phyloP scores from a whole-genome alignment of 2,888 invertebrate genomes.

The Brassicogethes aeneus region DNA sequence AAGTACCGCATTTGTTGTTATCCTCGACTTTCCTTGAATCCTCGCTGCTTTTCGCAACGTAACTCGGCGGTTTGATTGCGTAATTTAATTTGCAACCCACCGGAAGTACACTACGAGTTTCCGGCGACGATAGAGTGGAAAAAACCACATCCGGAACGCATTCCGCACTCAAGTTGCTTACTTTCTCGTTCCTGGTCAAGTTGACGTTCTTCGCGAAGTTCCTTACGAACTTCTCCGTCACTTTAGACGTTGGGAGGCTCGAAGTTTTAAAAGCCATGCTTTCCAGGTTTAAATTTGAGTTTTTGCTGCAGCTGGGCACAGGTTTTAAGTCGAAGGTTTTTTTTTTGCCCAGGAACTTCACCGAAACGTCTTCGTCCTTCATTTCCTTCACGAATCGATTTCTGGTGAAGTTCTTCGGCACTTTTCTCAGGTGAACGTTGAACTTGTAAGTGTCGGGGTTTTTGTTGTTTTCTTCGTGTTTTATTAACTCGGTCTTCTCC shows the following conservation, averaged over 20 bases:
- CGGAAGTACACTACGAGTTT: no score
- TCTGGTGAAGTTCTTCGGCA: conserved; percentile 38
- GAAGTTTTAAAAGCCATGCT: conserved; percentile 19
- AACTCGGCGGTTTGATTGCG: no score
- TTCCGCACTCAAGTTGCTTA: conserved; percentile 6
- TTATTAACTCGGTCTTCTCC: conserved; percentile 9
- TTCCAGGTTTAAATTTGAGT: conserved; percentile 28
- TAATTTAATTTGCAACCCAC: no score
- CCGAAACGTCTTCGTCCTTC: conserved; percentile 12
- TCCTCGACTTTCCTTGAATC: neutral
- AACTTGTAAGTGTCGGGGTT: conserved; percentile 25
- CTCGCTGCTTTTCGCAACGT: conserved; percentile 3
- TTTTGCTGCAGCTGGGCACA: conserved; percentile 12
- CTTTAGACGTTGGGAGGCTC: conserved; percentile 28
- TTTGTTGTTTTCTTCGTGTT: conserved; percentile 15
- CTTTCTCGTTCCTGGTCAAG: conserved; percentile 1
- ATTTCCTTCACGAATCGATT: conserved; percentile 31
- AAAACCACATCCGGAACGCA: conserved; percentile 27
- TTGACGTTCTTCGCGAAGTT: conserved; percentile 15
- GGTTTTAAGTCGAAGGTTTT: conserved; percentile 19
- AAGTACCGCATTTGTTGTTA: conserved; percentile 9
- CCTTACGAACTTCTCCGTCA: conserved; percentile 32
- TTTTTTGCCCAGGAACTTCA: conserved; percentile 21
- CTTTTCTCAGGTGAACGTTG: conserved; percentile 29
- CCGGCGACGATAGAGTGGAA: conserved; percentile 21